Base-by-base conservation (phyloP, 2,113 vertebrate genomes). In the Perca schrenkii region DNA sequence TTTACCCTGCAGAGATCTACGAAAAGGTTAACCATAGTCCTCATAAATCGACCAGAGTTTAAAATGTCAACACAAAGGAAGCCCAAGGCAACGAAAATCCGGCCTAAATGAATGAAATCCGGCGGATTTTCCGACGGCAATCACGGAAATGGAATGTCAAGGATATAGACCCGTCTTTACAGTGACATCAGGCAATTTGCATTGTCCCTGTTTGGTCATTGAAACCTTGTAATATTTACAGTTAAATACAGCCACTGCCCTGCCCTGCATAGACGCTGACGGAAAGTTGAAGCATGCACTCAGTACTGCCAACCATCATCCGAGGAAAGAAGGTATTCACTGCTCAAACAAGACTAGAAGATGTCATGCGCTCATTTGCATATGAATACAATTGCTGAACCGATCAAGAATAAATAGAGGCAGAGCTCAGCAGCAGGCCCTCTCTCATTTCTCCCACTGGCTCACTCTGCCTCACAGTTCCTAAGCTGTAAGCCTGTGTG, bases 311-410 rank as follows among this genome's bases (percentile, higher is more conserved):
- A 84, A 74, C 67, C 65, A 83, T 68, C 68, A 83, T 90, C 62
- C 66, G 65, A 74, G 69, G 67, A 84, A 84, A 78, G 82, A 63
- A 84, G 76, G 84, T 77, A 79, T 83, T 86, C 56, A 36, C 67
- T 63, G 70, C 79, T 85, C 86, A 84, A 83, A 88, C 89, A 72
- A 73, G 75, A 85, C 71, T 70, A 60, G 82, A 80, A 90, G 89
- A 93, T 88, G 88, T 91, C 90, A 92, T 70, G 28, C 0, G 0
- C 16, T 79, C 61, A 85, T 92, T 90, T 92, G 88, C 91, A 91
- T 94, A 86, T 88, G 88, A 93, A 92, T 92, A 46, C 54, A 91
- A 91, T 62, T 90, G 89, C 90, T 93, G 88, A 91, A 89, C 57
- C 78, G 82, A 90, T 88, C 62, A 85, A 69, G 89, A 86, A 89